phyloP scores from a whole-genome alignment of 2,888 invertebrate genomes.

The Drosophila mimetica region DNA sequence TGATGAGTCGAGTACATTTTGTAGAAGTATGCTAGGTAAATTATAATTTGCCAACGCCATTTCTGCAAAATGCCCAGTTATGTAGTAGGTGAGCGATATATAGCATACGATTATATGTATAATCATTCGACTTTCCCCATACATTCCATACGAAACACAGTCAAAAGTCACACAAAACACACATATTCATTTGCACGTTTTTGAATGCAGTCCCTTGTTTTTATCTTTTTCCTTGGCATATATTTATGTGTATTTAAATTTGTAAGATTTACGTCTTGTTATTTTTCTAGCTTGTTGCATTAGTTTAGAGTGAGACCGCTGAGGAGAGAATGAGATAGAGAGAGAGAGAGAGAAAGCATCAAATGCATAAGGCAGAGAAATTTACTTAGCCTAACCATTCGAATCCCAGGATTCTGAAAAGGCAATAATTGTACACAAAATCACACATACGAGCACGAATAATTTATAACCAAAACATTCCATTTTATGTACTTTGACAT shows the following conservation, averaged over 20 bases:
- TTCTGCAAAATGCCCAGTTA: not conserved
- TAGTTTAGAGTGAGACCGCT: slow-evolving; percentile 52
- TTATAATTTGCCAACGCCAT: not conserved
- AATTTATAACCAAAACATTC: slow-evolving; percentile 39
- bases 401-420: slow-evolving; percentile 5
- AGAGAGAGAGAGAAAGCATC: slow-evolving; percentile 28
- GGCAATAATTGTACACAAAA: slow-evolving; percentile 10
- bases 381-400: slow-evolving; percentile 14
- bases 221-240: slow-evolving; percentile 19
- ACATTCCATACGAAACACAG: slow-evolving; percentile 22
- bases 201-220: slow-evolving; percentile 34
- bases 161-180: slow-evolving; percentile 1
- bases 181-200: slow-evolving; percentile 36
- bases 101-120: slow-evolving; percentile 4
- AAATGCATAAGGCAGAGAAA: slow-evolving; percentile 26
- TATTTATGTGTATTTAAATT: slow-evolving; percentile 39
- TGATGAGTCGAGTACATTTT: not conserved
- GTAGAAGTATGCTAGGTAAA: not conserved
- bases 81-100: slow-evolving; percentile 1
- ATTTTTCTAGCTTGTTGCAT: slow-evolving; percentile 45
- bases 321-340: slow-evolving; percentile 23
- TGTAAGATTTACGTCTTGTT: slow-evolving; percentile 43
- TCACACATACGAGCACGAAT: slow-evolving; percentile 18
- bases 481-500: slow-evolving; percentile 20
- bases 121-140: slow-evolving; percentile 13